Conservation (phyloP, 2,888 invertebrate species). For the Lasioglossum malachurum region DNA sequence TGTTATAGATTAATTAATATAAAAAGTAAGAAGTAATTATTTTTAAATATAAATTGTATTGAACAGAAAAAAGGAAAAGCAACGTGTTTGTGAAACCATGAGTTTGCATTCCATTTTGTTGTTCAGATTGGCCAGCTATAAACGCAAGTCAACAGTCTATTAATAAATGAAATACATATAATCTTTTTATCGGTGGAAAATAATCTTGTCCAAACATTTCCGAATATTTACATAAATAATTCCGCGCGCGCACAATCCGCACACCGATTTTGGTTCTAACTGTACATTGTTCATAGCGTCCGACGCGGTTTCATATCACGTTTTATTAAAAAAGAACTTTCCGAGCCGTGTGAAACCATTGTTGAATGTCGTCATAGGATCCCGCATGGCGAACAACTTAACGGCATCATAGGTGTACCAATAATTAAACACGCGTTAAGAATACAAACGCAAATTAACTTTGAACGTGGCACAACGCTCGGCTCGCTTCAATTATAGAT, state of each 20-base stretch:
- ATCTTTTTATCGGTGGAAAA: neutral
- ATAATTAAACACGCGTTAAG: slow-evolving; percentile 30
- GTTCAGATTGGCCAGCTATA: neutral
- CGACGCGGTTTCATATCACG: neutral
- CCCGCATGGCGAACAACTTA: slow-evolving; percentile 18
- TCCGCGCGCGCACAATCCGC: neutral
- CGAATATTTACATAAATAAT: neutral
- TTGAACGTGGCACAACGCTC: neutral
- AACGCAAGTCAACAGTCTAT: neutral
- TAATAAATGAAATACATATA: neutral
- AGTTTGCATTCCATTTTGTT: neutral
- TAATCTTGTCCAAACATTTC: neutral
- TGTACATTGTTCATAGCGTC: neutral
- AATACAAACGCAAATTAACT: slow-evolving; percentile 13
- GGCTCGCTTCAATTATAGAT: neutral
- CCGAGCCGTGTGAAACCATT: slow-evolving; percentile 4
- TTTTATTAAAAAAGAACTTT: neutral
- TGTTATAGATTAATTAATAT: too few relatives aligned
- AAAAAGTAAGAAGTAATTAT: neutral
- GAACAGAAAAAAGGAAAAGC: neutral
- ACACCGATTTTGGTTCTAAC: neutral
- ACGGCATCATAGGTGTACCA: slow-evolving; percentile 13
- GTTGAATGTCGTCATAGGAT: slow-evolving; percentile 14
- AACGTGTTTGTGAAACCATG: neutral
- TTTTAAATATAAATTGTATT: neutral